Conservation (phyloP, 1,140 invertebrate genomes). For the Leguminivora glycinivorella region DNA sequence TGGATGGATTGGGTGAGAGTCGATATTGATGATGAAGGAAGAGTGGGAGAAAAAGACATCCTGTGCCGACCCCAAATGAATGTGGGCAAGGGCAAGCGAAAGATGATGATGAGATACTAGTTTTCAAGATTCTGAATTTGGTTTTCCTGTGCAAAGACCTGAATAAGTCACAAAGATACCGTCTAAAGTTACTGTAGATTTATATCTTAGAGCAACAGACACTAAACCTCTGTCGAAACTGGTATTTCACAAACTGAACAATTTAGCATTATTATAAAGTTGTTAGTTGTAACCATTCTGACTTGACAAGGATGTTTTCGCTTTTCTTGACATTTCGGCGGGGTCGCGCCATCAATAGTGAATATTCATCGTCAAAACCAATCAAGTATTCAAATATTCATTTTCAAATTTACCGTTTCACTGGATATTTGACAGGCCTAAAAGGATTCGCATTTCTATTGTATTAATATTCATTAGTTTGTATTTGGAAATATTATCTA, state of each 20-base stretch:
- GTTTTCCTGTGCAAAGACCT: no score
- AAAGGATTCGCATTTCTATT: not conserved
- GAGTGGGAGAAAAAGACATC: no score
- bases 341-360: not conserved
- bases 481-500: not conserved
- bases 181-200: no score
- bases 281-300: not conserved
- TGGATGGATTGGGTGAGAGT: no score
- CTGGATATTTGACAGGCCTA: not conserved
- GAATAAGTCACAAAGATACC: no score
- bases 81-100: no score
- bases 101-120: no score
- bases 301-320: not conserved
- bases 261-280: not conserved
- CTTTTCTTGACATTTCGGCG: not conserved
- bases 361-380: slow-evolving; percentile 5
- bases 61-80: no score
- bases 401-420: not conserved
- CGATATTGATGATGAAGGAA: no score
- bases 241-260: slow-evolving; percentile 5
- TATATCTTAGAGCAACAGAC: not conserved
- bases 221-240: not conserved
- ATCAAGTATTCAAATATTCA: not conserved
- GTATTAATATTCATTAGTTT: not conserved
- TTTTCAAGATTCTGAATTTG: no score